Evolutionary conservation across 2,888 invertebrate genomes (phyloP), one percentile per base, ranked within the genome.

Genomic region (Archips crataeganus): DNA sequence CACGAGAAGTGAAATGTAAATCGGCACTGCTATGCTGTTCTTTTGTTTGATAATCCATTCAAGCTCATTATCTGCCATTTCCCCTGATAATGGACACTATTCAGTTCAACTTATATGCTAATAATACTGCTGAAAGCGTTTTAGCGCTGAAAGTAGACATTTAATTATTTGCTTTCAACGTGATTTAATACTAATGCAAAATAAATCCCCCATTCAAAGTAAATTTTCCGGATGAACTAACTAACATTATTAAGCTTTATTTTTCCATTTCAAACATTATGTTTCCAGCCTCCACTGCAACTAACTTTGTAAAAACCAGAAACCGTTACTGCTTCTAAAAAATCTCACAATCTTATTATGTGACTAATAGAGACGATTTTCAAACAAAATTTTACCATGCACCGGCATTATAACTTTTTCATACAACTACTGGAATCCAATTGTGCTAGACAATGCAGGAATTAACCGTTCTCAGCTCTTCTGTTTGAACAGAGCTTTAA

Each of bases 391-490:
- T 39, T 5, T 45, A 23, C 15, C 69, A 23, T 45, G 5, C 45
- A 69, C 68, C 70, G 66, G 75, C 71, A 61, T 70, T 57, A 63
- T 45, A 74, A 71, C 57, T 78, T 80, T 79, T 79, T 77, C 75
- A 76, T 71, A 72, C 71, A 76, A 73, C 75, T 75, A 74, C 70
- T 65, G 75, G 73, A 80, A 82, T 84, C 82, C 83, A 84, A 84
- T 86, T 85, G 83, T 80, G 75, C 77, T 74, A 81, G 81, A 87
- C 87, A 87, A 87, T 86, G 78, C 77, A 51, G 71, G 79, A 84
- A 85, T 86, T 85, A 86, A 84, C 84, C 73, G 78, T 81, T 74
- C 72, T 68, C 54, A 79, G 75, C 78, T 78, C 79, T 79, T 80
- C 79, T 75, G 75, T 65, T 81, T 79, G 75, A 65, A 78, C 75